Evolutionary conservation across 2,888 invertebrate species (phyloP).

Genomic region (Yponomeuta evonymella): DNA sequence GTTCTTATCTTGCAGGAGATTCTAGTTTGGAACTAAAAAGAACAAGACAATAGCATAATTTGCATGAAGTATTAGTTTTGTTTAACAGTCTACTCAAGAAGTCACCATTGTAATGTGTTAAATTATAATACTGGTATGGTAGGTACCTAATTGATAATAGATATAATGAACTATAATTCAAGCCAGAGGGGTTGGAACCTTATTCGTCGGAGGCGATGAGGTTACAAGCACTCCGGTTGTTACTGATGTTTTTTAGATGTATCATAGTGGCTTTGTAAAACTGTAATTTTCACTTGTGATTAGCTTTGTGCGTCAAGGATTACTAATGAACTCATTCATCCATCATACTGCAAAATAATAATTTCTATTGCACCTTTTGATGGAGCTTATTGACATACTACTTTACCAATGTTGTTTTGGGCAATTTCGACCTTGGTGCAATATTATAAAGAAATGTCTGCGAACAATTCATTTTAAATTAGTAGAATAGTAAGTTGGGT

Average conservation of each 20-base stretch:
- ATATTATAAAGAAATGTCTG: neutral
- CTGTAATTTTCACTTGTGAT: neutral
- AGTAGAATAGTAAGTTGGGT: neutral
- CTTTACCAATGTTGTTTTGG: neutral
- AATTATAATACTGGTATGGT: slow-evolving; percentile 34
- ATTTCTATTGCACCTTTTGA: neutral
- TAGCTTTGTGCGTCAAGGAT: neutral
- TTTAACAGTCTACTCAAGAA: neutral
- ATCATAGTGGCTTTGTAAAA: slow-evolving; percentile 12
- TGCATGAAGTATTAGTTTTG: neutral
- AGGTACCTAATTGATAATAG: slow-evolving; percentile 56
- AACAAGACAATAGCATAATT: neutral
- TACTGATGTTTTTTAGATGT: slow-evolving; percentile 8
- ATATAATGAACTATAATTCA: slow-evolving; percentile 62
- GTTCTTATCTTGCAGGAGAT: too few relatives aligned
- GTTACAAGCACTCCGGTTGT: neutral
- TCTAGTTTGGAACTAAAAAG: too few relatives aligned
- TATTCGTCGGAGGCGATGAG: neutral
- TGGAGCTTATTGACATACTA: neutral
- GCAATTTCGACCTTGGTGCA: neutral
- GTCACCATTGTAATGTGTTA: slow-evolving; percentile 6
- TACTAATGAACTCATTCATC: neutral
- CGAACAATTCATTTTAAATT: neutral
- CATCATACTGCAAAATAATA: neutral
- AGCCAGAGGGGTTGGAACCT: slow-evolving; percentile 43